Evolutionary conservation across 2,888 invertebrate species (phyloP).

Genomic region (Odiellus spinosus): DNA sequence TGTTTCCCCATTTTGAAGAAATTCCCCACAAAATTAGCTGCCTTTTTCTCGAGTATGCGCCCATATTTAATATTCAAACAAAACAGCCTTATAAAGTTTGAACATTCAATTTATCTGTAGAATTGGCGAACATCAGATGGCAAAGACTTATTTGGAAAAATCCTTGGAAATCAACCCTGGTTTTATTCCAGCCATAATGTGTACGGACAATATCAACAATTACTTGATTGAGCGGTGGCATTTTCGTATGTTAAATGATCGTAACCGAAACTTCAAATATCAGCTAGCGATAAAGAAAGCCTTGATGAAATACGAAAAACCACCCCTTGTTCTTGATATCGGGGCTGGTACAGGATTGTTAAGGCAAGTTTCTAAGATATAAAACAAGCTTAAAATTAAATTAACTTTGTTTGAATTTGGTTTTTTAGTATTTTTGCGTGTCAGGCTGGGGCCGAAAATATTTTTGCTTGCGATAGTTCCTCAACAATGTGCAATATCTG

Average conservation of each 20-base stretch:
- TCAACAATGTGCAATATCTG: conserved; percentile 45
- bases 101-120: too few relatives aligned
- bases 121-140: too few relatives aligned
- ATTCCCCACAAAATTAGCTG: too few relatives aligned
- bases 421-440: conserved; percentile 43
- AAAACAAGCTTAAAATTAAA: neutral
- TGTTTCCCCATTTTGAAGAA: too few relatives aligned
- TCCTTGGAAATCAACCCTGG: too few relatives aligned
- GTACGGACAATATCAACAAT: conserved; percentile 49
- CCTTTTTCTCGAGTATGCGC: too few relatives aligned
- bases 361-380: conserved; percentile 27
- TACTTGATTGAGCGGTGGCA: conserved; percentile 61
- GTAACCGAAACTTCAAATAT: conserved; percentile 47
- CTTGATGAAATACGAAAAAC: conserved; percentile 32
- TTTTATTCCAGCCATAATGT: conserved; percentile 26
- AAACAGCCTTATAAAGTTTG: too few relatives aligned
- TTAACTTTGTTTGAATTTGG: conserved; percentile 2
- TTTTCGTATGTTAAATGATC: conserved; percentile 65
- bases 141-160: too few relatives aligned
- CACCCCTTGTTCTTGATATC: conserved; percentile 47
- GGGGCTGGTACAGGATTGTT: conserved; percentile 62
- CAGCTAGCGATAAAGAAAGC: conserved; percentile 43
- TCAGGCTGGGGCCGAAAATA: conserved; percentile 37
- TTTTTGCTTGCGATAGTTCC: conserved; percentile 52
- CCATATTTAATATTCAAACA: too few relatives aligned